Percentiles rank a stretch among this genome's conserved stretches.
Evolutionary conservation across 2,888 invertebrate species (phyloP).

Genomic region (Homarus gammarus): DNA sequence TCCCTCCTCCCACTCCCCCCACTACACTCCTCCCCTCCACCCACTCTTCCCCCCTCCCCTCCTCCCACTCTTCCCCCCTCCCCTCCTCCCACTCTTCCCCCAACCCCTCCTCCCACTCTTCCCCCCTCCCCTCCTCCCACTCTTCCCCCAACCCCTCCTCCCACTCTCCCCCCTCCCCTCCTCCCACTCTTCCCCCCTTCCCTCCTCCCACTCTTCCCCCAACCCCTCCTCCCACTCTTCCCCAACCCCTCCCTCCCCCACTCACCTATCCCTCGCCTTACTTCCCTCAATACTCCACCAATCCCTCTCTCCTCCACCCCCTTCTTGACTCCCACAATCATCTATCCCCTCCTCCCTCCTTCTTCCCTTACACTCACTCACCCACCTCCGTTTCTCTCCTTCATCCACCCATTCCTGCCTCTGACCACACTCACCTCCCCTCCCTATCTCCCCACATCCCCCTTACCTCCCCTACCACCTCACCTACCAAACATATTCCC

Average conservation of each 20-base stretch:
- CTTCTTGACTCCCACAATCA: not conserved
- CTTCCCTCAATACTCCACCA: no score
- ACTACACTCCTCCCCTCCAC: not conserved
- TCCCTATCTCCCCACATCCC: not conserved
- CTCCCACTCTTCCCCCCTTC: no score
- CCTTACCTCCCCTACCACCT: not conserved
- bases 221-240: no score
- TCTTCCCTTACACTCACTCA: conserved; percentile 29
- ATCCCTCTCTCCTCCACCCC: not conserved
- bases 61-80: not conserved
- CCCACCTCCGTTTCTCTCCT: conserved; percentile 9
- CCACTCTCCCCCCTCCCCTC: no score
- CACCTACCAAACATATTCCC: no score
- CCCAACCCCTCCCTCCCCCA: no score
- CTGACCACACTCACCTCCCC: not conserved
- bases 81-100: not conserved
- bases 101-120: no score
- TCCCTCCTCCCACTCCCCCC: not conserved
- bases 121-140: no score
- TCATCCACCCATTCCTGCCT: not conserved
- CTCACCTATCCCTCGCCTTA: no score
- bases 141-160: no score
- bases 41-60: not conserved
- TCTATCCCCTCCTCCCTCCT: conserved; percentile 3
- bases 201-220: no score